A percentile compares a stretch with the other conserved stretches of the same genome.
Evolutionary conservation across 2,113 vertebrate species (phyloP).

Genomic region (Python bivittatus): DNA sequence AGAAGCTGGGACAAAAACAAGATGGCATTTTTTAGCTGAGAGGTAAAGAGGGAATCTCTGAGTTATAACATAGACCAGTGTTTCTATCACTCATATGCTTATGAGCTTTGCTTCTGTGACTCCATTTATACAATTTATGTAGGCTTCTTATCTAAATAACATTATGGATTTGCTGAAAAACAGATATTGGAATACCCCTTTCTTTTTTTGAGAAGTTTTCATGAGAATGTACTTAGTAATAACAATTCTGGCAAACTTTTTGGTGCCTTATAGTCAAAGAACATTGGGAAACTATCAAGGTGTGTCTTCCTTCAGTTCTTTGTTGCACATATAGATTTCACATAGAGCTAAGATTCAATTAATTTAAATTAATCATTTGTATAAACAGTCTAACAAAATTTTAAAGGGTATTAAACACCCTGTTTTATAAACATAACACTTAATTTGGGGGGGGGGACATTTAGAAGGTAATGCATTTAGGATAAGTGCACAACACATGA

Average conservation of each 20-base stretch:
- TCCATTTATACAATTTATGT: background rate
- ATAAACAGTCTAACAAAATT: conserved; percentile 80
- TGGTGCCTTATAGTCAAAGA: background rate
- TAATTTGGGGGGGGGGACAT: conserved; percentile 80
- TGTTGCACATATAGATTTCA: conserved; percentile 64
- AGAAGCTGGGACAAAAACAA: background rate
- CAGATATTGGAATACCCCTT: background rate
- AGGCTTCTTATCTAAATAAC: background rate
- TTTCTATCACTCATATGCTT: background rate
- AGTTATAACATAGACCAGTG: background rate
- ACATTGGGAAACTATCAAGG: conserved; percentile 54
- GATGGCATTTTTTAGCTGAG: background rate
- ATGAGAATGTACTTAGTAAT: conserved; percentile 22
- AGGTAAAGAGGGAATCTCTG: background rate
- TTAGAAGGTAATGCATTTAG: conserved; percentile 86
- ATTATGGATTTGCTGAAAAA: background rate
- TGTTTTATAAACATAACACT: conserved; percentile 86
- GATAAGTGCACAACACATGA: conserved; percentile 85
- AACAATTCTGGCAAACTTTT: conserved; percentile 40
- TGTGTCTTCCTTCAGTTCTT: conserved; percentile 52
- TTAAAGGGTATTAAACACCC: conserved; percentile 84
- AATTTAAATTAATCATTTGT: conserved; percentile 84
- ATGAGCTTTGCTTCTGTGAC: background rate
- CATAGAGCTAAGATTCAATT: conserved; percentile 76
- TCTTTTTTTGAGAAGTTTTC: background rate